Conservation (phyloP, 2,113 vertebrate species). For the Myotis davidii region DNA sequence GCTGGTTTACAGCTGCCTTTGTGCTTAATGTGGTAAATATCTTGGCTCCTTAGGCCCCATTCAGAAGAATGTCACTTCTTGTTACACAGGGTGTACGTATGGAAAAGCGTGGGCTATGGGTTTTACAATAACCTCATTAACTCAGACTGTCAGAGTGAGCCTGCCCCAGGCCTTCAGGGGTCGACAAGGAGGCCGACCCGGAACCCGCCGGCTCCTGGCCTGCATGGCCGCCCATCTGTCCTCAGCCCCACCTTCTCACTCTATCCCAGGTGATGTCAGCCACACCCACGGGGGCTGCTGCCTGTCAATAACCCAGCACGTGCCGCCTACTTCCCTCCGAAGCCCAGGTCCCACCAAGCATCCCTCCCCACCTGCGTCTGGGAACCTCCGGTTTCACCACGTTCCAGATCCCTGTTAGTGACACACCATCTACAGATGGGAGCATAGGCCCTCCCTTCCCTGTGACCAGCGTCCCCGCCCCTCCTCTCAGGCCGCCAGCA, state of each 20-base stretch:
- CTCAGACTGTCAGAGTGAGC: neutral
- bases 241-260: too few species aligned
- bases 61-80: neutral
- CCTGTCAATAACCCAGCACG: neutral
- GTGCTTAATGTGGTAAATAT: neutral
- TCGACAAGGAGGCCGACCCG: too few species aligned
- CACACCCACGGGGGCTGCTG: too few species aligned
- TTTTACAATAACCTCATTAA: neutral
- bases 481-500: neutral
- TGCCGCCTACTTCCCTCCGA: neutral
- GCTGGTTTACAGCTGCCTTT: neutral
- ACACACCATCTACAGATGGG: fast-evolving
- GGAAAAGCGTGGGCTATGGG: neutral
- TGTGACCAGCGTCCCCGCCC: too few species aligned
- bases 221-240: fast-evolving
- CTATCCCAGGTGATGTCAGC: neutral
- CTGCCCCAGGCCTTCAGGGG: too few species aligned
- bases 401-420: neutral
- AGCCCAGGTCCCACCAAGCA: neutral
- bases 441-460: neutral
- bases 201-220: neutral
- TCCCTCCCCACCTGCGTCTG: neutral
- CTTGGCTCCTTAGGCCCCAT: neutral
- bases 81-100: neutral
- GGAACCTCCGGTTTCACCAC: neutral